Evolutionary conservation across 2,113 vertebrate genomes (phyloP), one percentile per base, ranked within the genome.

Genomic region (Formicarius rufipectus): DNA sequence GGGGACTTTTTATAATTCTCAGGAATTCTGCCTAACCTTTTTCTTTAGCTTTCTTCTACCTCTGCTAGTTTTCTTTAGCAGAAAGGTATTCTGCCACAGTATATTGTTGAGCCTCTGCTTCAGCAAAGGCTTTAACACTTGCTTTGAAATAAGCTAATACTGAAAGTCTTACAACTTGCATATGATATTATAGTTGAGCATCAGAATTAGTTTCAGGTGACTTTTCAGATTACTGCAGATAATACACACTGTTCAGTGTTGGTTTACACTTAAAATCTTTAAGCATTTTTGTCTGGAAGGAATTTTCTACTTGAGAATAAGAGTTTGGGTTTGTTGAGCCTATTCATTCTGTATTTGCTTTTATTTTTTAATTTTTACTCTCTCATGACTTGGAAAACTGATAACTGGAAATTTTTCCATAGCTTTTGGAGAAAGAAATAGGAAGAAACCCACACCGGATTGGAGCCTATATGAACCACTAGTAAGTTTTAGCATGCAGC

Each of bases 1-100:
- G 81, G 56, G 81, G 81, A 94, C 84, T 89, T 95, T 79, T 92
- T 89, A 95, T 63, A 76, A 47, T 62, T 89, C 24, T 2, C 31
- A 68, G 62, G 58, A 89, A 87, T 89, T 75, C 40, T 76, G 53
- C 52, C 52, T 94, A 87, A 59, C 18, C 22, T 85, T 89, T 74
- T 87, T 60, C 33, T 82, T 23, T 56, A 66, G 20, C 14, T 63
- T 76, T 77, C 8, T 63, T 49, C 47, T 33, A 56, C 40, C 14
- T 62, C n/a, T 62, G 55, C 25, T 64, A 64, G 15, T 9, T 74
- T 90, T 67, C 42, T 84, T 25, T 44, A 82, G 24, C 12, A 93
- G 21, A 77, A 81, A 60, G 20, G 27, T 60, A 59, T 8, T 95
- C n/a, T 52, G 15, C 40, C 84, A 21, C 0, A 24, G 39, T 68